Evolutionary conservation across 1,140 invertebrate species (phyloP), one percentile per base, ranked within the genome.

Genomic region (Druon quercuslanigerum): DNA sequence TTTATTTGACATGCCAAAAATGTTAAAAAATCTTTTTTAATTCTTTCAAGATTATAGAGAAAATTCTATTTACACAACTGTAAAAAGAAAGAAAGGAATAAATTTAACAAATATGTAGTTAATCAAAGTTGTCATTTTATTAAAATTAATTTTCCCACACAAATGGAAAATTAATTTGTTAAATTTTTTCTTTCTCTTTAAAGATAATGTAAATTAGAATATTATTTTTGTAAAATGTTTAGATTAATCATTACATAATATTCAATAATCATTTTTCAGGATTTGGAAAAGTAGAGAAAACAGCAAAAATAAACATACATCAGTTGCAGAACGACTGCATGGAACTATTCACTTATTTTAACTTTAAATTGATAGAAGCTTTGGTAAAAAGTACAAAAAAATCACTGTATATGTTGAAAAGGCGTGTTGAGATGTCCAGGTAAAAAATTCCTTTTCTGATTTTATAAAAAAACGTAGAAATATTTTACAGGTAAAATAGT

Each of bases 261-360:
- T 74, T 51, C 14, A 14, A 51, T 50, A 54, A 66, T 4, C 60
- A 76, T 40, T 50, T 51, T 19, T 56, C 75, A 94, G 93, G 93
- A 52, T 94, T 94, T 79, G 86, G 90, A 77, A 90, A 92, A 76
- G 92, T 95, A 33, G 93, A 95, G 74, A 92, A 92, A 81, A 92
- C 92, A 8, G 88, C 90, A 52, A 90, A 91, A 71, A 92, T 94
- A 82, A 94, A 95, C 79, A 83, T 94, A 25, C 82, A 85, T 76
- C 92, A 92, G 71, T 92, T 94, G 12, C 93, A 95, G n/a, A 93
- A 93, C 54, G 94, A 96, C 86, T 95, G 94, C 80, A 94, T 95
- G 87, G 95, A 96, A 85, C 85, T 96, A 19, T 96, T 95, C 87
- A 93, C 93, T 12, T 95, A 94, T 87, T 96, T 95, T 83, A 95